Evolutionary conservation across 1,140 invertebrate genomes (phyloP), one percentile per base, ranked within the genome.

Genomic region (Lineus longissimus): DNA sequence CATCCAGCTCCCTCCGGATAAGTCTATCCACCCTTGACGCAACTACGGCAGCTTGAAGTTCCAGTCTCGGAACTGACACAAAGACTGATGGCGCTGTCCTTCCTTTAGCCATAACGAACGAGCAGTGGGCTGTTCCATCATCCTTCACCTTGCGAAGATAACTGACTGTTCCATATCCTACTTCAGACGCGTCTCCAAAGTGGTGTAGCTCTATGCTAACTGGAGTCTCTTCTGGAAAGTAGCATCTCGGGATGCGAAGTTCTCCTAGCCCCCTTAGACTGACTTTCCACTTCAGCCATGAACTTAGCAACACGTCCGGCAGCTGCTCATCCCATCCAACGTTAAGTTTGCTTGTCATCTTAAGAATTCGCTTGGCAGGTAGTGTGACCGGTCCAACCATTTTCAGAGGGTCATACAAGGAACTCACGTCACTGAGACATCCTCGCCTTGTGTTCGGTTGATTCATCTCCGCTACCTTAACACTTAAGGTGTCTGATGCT

Each of bases 361-460:
- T 29, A 13, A 40, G 19, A 4, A 59, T 36, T 6, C 22, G 7
- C 23, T 59, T 59, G 31, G 13, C 58, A 9, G 29, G 27, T 13
- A 59, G 36, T 2, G 41, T 43, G 11, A 41, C 15, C 41, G 58
- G 58, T 4, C 15, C 11, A 4, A 43, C 19, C 13, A 59, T 22
- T 7, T 31, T 31, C 7, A 59, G 33, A 11, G 58, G 58, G 33
- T 59, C 36, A 36, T 59, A 59, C 13, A 59, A 7, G 9, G 27
- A 23, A 2, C 7, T 4, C 15, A 59, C 36, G 2, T 15, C 33
- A 15, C 30, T 15, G 11, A 59, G 40, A 31, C 25, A 15, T 19
- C 58, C 58, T 47, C 58, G 25, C n/a, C 33, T 36, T 2, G 58
- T 59, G 25, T 29, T 41, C 11, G 58, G 58, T 40, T 59, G 2